Evolutionary conservation across 2,888 invertebrate genomes (phyloP).

Genomic region (Ophion obscuratus): DNA sequence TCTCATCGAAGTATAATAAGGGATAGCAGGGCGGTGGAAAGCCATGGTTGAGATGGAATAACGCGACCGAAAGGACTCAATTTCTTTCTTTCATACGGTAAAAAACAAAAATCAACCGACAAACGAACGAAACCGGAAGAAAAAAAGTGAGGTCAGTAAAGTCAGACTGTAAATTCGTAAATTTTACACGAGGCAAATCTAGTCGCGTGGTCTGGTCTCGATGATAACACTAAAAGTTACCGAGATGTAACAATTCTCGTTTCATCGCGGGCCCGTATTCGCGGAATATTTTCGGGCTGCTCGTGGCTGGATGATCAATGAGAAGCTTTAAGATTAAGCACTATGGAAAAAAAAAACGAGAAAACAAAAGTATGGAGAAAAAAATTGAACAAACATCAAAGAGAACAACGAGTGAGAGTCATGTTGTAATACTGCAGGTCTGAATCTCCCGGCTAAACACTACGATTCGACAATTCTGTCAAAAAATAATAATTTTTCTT

Average conservation of each 20-base stretch:
- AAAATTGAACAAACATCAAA: background rate
- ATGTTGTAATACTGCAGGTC: slow-evolving; percentile 22
- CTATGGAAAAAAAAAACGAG: background rate
- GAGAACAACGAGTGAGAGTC: background rate
- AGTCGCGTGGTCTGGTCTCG: too few relatives aligned
- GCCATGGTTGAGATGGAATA: background rate
- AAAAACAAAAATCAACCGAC: too few relatives aligned
- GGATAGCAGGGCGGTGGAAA: background rate
- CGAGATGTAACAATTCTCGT: too few relatives aligned
- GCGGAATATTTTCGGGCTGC: too few relatives aligned
- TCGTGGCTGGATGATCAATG: too few relatives aligned
- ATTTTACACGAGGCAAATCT: too few relatives aligned
- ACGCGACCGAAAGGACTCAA: background rate
- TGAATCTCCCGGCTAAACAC: background rate
- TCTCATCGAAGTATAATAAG: slow-evolving; percentile 20
- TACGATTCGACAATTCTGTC: background rate
- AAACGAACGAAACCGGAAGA: too few relatives aligned
- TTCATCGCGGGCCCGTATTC: too few relatives aligned
- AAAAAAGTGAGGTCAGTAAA: too few relatives aligned
- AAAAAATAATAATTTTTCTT: background rate
- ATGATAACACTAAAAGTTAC: too few relatives aligned
- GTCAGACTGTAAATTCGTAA: too few relatives aligned
- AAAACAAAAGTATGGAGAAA: background rate
- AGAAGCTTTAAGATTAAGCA: too few relatives aligned
- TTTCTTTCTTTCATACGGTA: background rate